These are phyloP conservation scores for Alaudala cheleensis DNA, from an alignment of 2,113 vertebrate genomes.

Conservation along the genomic window DNA sequence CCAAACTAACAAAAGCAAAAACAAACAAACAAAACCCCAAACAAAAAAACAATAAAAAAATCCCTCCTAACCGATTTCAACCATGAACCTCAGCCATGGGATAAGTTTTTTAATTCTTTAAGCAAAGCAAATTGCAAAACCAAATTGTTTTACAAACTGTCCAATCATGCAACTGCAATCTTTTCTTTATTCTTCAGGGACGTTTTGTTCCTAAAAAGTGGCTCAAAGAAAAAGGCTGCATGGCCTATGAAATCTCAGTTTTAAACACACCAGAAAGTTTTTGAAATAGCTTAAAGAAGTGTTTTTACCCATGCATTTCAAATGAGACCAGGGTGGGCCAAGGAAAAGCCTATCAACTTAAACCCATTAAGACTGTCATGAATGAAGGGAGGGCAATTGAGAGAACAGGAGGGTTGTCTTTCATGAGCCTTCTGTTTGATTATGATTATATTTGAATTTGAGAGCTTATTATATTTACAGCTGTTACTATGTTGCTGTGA, in stretches of 20 bases:
- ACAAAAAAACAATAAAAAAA: rapidly evolving
- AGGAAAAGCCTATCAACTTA: not conserved
- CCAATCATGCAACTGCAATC: not conserved
- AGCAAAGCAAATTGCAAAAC: not conserved
- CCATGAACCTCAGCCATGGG: not conserved
- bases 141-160: not conserved
- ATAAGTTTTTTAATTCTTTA: not conserved
- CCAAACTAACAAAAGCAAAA: rapidly evolving
- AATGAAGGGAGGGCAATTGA: not conserved
- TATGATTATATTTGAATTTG: constrained; percentile 6
- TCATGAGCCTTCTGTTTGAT: not conserved
- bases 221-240: not conserved
- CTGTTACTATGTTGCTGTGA: not conserved
- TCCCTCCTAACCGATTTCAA: not conserved
- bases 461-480: not conserved
- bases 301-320: not conserved
- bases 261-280: not conserved
- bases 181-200: not conserved
- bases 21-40: too few species aligned
- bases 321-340: not conserved
- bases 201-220: rapidly evolving
- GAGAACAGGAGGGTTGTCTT: not conserved
- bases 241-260: not conserved
- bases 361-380: not conserved
- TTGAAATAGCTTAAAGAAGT: not conserved